phyloP scores from a whole-genome alignment of 37 sponge, comb jelly and placozoan species.

The Amphimedon queenslandica region DNA sequence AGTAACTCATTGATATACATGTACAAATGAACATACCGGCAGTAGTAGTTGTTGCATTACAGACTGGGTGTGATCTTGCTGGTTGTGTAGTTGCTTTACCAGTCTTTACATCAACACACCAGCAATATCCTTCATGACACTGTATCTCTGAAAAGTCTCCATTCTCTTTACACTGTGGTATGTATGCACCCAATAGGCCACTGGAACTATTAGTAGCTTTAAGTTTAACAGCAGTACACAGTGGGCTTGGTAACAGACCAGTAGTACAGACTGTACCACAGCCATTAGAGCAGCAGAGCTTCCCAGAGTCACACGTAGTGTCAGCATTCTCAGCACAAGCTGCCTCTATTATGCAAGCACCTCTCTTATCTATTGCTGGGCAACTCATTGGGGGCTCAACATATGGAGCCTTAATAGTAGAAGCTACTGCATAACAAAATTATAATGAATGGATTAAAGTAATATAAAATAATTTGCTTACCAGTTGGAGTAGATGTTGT shows the following conservation, averaged over 20 bases:
- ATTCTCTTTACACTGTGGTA: constrained; percentile 46
- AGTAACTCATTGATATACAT: not conserved
- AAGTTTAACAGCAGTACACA: constrained; percentile 2
- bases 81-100: constrained; percentile 26
- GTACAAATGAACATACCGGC: not conserved
- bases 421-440: too few relatives aligned
- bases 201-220: not conserved
- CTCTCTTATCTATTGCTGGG: constrained; percentile 4
- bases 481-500: too few relatives aligned
- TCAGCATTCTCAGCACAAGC: constrained; percentile 5
- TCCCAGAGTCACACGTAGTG: not conserved
- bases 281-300: constrained; percentile 70
- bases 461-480: too few relatives aligned
- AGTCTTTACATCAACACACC: constrained; percentile 46
- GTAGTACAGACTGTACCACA: constrained; percentile 50
- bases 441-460: too few relatives aligned
- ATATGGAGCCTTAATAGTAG: too few relatives aligned
- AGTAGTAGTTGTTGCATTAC: not conserved
- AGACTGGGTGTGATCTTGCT: constrained; percentile 4
- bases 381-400: not conserved
- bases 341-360: constrained; percentile 11
- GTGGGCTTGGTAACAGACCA: constrained; percentile 7
- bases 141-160: constrained; percentile 41
- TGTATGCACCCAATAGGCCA: constrained; percentile 15
- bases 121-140: constrained; percentile 46